phyloP scores from a whole-genome alignment of 2,797 vertebrate genomes.

The Sebastes baramenuke region DNA sequence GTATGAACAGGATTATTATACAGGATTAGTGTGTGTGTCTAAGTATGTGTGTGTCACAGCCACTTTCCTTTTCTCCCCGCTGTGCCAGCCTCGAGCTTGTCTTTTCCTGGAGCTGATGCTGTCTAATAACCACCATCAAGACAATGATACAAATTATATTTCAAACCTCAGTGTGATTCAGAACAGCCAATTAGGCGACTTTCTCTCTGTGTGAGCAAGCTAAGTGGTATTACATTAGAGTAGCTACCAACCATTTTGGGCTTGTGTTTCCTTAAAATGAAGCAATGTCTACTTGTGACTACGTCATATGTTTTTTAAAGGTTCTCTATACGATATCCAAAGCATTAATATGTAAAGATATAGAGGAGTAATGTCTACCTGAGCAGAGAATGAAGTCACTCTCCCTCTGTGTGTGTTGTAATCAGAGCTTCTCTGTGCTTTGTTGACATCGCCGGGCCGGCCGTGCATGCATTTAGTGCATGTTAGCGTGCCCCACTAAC shows the following conservation, averaged over 20 bases:
- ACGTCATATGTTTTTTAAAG: not conserved
- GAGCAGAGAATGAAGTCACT: not conserved
- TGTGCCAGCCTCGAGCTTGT: conserved; percentile 45
- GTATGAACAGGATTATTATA: conserved; percentile 2
- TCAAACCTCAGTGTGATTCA: conserved; percentile 56
- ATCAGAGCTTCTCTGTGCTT: not conserved
- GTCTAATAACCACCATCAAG: conserved; percentile 69
- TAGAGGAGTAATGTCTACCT: not conserved
- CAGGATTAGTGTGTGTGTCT: not conserved
- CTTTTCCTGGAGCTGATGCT: conserved; percentile 48
- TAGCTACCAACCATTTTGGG: not conserved
- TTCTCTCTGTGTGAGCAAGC: conserved; percentile 40
- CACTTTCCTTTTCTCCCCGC: conserved; percentile 34
- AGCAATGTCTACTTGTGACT: not conserved
- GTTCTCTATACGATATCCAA: not conserved
- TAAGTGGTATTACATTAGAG: conserved; percentile 8
- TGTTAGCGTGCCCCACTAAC: not conserved
- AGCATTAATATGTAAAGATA: not conserved
- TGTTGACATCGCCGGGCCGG: not conserved
- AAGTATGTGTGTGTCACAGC: conserved; percentile 19
- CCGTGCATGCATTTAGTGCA: not conserved
- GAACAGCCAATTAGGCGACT: conserved; percentile 60
- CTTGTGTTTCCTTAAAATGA: not conserved
- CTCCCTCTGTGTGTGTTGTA: no score
- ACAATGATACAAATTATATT: conserved; percentile 67